Evolutionary conservation across 2,888 invertebrate species (phyloP).

Genomic region (Sympetrum striolatum): DNA sequence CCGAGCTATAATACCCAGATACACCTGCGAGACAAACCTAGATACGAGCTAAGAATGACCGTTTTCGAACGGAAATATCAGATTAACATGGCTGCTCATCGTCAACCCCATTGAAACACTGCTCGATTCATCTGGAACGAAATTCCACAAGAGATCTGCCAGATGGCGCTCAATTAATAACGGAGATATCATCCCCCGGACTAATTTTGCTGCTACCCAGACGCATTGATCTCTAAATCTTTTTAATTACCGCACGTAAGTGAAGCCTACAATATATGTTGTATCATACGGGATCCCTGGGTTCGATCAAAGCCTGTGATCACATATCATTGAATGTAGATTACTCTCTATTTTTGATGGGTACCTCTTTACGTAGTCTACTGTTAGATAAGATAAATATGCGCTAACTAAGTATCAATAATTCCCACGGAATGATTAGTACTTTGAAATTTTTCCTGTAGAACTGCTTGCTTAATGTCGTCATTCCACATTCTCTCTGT

Average conservation of each 20-base stretch:
- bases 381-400: too few species aligned
- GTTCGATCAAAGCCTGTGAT: too few species aligned
- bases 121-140: background rate
- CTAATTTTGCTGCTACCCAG: background rate
- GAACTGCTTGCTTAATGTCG: too few species aligned
- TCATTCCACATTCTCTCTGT: too few species aligned
- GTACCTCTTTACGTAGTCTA: background rate
- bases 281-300: background rate
- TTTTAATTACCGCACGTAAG: background rate
- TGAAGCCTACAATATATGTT: background rate
- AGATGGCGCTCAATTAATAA: background rate
- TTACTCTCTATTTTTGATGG: background rate
- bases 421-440: too few species aligned
- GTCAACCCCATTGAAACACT: background rate
- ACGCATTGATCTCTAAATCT: too few species aligned
- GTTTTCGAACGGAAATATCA: background rate
- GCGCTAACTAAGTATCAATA: too few species aligned
- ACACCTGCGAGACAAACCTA: background rate
- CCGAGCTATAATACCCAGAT: background rate
- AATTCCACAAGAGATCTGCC: background rate
- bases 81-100: background rate
- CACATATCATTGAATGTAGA: too few species aligned
- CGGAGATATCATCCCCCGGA: background rate
- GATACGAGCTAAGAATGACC: background rate
- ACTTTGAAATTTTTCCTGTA: too few species aligned